Evolutionary conservation across 1,140 invertebrate species (phyloP), one percentile per base, ranked within the genome.

Genomic region (Hyles euphorbiae): DNA sequence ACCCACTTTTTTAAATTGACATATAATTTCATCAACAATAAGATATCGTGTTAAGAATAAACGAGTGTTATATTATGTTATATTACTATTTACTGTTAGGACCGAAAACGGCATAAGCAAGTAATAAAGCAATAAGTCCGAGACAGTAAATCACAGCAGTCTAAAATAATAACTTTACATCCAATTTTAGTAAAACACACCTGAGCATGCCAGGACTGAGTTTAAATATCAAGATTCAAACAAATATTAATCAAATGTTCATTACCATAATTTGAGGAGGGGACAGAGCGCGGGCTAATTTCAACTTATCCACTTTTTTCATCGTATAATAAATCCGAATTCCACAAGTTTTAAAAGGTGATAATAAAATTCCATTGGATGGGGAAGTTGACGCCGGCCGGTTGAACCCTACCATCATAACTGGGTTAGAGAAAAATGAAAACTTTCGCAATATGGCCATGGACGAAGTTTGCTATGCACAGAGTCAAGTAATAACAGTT

Each of bases 361-460:
- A 65, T 71, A 61, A 68, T 71, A 71, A 72, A 72, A 68, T 72
- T 68, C 66, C 59, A 65, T 59, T 50, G 55, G 48, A 36, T 61
- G 33, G 48, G 11, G 51, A 68, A 68, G 58, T 70, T 72, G 63
- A 68, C 63, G 68, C 65, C 53, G 64, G 52, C 53, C 51, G 48
- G 53, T 53, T 53, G 57, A 67, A 58, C 60, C 61, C 56, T 70
- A 67, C 68, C 68, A 66, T 72, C 67, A 61, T 78, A 78, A 81
- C 78, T 76, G 65, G 72, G 77, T 77, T 80, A 70, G 67, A 72
- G 70, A 77, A 77, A 80, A 77, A 75, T 75, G 70, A 69, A 75
- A 80, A 80, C 72, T 80, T 80, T 72, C 57, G 65, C 68, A 80
- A 80, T 80, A 79, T 72, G 73, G 61, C 65, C 53, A 59, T 53